Percentiles rank a stretch among this genome's conserved stretches.
These are phyloP conservation scores for Hippopotamus amphibius DNA, from an alignment of 2,113 vertebrate species.

Conservation along the genomic window DNA sequence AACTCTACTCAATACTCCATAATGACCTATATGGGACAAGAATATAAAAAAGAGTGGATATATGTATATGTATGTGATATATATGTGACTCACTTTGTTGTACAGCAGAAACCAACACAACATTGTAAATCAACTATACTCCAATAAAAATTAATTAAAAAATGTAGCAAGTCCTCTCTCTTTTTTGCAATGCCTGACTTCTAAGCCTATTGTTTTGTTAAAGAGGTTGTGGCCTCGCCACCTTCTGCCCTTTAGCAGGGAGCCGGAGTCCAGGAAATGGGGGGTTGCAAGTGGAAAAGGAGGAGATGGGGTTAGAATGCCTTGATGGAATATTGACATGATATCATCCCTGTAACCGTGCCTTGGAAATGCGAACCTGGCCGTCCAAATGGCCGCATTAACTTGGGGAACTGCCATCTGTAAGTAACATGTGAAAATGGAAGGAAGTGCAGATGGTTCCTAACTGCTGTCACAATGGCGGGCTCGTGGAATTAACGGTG, in stretches of 20 bases:
- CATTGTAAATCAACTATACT: background rate
- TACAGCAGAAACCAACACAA: background rate
- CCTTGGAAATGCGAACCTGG: conserved; percentile 46
- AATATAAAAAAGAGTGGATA: background rate
- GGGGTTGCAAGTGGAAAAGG: background rate
- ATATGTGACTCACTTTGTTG: background rate
- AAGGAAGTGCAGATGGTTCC: conserved; percentile 58
- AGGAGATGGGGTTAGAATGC: background rate
- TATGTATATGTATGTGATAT: background rate
- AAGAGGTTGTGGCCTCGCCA: background rate
- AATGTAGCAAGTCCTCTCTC: background rate
- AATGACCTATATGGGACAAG: background rate
- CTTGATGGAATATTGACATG: background rate
- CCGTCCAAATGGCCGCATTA: conserved; percentile 57
- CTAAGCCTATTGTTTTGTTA: background rate
- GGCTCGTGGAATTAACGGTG: conserved; percentile 47
- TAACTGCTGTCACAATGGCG: background rate
- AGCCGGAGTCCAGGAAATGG: background rate
- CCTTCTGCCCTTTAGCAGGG: background rate
- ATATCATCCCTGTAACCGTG: background rate
- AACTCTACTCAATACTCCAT: background rate
- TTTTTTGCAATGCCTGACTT: background rate
- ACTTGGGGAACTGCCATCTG: conserved; percentile 7
- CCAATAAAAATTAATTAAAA: background rate
- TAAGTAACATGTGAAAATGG: conserved; percentile 44